Evolutionary conservation across 2,113 vertebrate genomes (phyloP).

Genomic region (Bombycilla garrulus): DNA sequence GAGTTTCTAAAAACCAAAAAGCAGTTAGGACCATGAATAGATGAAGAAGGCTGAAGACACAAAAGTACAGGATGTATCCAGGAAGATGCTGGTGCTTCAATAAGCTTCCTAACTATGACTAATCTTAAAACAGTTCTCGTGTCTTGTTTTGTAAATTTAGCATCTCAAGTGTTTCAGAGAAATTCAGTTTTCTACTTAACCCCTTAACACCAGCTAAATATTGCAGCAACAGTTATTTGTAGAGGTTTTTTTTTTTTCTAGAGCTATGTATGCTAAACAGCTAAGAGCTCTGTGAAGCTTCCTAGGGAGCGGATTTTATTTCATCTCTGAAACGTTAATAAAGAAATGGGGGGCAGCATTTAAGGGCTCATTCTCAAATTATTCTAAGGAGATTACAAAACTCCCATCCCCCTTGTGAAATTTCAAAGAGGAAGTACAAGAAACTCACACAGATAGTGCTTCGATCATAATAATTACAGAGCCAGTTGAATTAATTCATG

Average conservation of each 20-base stretch:
- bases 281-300: background rate
- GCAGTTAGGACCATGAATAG: background rate
- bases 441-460: background rate
- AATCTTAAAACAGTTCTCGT: background rate
- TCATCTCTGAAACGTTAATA: background rate
- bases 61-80: constrained; percentile 59
- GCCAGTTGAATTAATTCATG: background rate
- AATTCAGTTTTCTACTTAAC: background rate
- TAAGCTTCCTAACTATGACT: constrained; percentile 30
- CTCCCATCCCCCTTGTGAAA: background rate
- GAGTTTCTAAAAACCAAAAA: constrained; percentile 40
- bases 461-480: background rate
- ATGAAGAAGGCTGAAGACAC: constrained; percentile 11
- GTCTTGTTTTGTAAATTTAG: constrained; percentile 9
- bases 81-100: constrained; percentile 19
- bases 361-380: background rate
- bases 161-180: background rate
- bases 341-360: background rate
- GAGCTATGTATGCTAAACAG: background rate
- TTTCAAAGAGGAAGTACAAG: background rate
- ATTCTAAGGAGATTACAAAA: background rate
- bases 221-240: background rate
- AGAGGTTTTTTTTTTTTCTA: background rate
- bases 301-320: background rate
- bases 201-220: background rate